phyloP scores from a whole-genome alignment of 2,113 vertebrate genomes.

The Seriola dumerili region DNA sequence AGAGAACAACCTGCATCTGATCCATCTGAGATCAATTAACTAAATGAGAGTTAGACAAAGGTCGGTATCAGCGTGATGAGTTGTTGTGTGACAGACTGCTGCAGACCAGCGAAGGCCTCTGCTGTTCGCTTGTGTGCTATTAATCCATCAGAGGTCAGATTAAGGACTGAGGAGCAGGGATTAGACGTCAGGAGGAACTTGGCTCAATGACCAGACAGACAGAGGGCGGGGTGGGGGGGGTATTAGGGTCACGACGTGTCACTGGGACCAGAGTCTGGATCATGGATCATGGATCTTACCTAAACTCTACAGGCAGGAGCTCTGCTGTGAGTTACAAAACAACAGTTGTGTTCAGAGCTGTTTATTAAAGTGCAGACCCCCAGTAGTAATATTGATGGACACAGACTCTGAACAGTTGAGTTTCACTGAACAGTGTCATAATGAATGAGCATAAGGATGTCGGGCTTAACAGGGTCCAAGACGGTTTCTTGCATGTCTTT shows the following conservation, averaged over 20 bases:
- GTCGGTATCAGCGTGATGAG: not conserved
- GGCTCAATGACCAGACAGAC: conserved; percentile 47
- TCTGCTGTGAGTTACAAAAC: not conserved
- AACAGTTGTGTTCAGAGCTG: not conserved
- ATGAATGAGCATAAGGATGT: too few relatives aligned
- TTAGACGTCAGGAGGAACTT: conserved; percentile 41
- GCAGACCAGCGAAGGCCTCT: not conserved
- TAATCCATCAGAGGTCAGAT: conserved; percentile 68
- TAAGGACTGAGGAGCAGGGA: conserved; percentile 46
- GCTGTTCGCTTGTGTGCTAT: conserved; percentile 25
- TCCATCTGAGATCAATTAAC: not conserved
- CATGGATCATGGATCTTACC: not conserved
- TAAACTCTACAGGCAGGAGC: not conserved
- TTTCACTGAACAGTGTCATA: too few relatives aligned
- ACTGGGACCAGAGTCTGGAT: conserved; percentile 17
- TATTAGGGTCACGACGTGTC: conserved; percentile 30
- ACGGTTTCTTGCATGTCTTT: too few relatives aligned
- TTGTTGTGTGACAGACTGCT: not conserved
- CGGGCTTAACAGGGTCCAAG: too few relatives aligned
- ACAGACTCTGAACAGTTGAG: not conserved
- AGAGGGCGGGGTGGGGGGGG: not conserved
- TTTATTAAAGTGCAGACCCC: not conserved
- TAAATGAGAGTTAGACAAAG: not conserved
- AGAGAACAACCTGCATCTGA: not conserved
- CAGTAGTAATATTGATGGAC: not conserved